These are phyloP conservation scores for Papilio helenus DNA, from an alignment of 1,140 invertebrate species.

Conservation along the genomic window DNA sequence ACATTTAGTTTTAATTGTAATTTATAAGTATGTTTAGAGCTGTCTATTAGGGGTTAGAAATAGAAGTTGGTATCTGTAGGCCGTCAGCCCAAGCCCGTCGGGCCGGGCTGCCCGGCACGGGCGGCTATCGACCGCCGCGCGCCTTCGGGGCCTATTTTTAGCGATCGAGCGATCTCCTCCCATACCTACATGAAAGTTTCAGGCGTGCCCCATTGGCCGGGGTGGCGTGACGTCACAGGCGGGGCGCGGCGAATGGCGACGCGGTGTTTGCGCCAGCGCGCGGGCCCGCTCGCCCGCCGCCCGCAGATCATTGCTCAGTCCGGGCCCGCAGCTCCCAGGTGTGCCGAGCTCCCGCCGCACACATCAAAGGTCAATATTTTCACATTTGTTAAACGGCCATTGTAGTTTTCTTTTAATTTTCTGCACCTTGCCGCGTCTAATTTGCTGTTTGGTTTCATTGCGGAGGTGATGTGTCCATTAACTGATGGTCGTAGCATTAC, in stretches of 20 bases:
- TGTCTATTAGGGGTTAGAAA: background rate
- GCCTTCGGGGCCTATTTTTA: constrained; percentile 72
- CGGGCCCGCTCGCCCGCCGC: constrained; percentile 53
- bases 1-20: too few species aligned
- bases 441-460: constrained; percentile 38
- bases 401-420: constrained; percentile 46
- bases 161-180: constrained; percentile 66
- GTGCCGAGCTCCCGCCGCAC: constrained; percentile 70
- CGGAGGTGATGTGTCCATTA: constrained; percentile 31
- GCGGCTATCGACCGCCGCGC: constrained; percentile 59
- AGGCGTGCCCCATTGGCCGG: constrained; percentile 63
- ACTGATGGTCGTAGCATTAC: constrained; percentile 14
- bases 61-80: background rate
- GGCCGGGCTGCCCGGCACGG: constrained; percentile 32
- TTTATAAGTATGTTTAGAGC: too few species aligned
- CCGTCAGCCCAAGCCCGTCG: background rate
- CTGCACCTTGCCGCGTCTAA: constrained; percentile 46
- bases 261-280: constrained; percentile 62
- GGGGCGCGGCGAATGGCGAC: constrained; percentile 53
- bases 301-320: constrained; percentile 58
- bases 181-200: constrained; percentile 80
- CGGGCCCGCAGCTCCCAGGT: constrained; percentile 75
- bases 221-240: constrained; percentile 66
- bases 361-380: constrained; percentile 70
- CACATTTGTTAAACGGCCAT: constrained; percentile 53